Percentiles rank a stretch among this genome's conserved stretches.
Evolutionary conservation across 2,797 vertebrate species (phyloP).

Genomic region (Halcyon chelicuti): DNA sequence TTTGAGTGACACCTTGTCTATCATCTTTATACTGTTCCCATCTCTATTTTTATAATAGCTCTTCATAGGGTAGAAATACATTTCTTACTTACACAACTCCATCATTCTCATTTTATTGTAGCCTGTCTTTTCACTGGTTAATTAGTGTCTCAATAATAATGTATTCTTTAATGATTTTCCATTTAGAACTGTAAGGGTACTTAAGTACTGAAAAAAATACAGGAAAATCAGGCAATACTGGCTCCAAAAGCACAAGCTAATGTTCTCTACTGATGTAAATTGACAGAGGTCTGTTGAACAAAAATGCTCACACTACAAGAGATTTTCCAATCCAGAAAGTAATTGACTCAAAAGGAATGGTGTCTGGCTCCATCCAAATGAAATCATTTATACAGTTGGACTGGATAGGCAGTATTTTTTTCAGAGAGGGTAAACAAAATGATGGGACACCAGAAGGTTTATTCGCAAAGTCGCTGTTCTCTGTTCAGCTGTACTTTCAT

Average conservation of each 20-base stretch:
- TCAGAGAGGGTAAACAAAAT: background rate
- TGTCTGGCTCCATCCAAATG: background rate
- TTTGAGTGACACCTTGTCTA: background rate
- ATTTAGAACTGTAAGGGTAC: background rate
- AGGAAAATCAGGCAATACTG: background rate
- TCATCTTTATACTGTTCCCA: background rate
- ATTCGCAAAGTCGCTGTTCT: background rate
- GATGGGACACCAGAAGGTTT: background rate
- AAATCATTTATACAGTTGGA: background rate
- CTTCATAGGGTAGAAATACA: background rate
- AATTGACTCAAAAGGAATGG: background rate
- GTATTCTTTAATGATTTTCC: background rate
- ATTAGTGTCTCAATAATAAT: background rate
- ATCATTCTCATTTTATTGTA: background rate
- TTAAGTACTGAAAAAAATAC: background rate
- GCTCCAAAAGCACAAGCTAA: background rate
- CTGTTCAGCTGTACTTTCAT: background rate
- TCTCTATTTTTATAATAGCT: background rate
- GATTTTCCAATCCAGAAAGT: background rate
- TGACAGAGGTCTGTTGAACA: background rate
- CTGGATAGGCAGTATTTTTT: background rate
- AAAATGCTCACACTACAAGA: background rate
- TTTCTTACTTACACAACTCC: background rate
- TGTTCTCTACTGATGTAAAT: background rate
- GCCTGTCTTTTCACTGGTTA: background rate